Evolutionary conservation across 2,113 vertebrate genomes (phyloP).

Genomic region (Panurus biarmicus): DNA sequence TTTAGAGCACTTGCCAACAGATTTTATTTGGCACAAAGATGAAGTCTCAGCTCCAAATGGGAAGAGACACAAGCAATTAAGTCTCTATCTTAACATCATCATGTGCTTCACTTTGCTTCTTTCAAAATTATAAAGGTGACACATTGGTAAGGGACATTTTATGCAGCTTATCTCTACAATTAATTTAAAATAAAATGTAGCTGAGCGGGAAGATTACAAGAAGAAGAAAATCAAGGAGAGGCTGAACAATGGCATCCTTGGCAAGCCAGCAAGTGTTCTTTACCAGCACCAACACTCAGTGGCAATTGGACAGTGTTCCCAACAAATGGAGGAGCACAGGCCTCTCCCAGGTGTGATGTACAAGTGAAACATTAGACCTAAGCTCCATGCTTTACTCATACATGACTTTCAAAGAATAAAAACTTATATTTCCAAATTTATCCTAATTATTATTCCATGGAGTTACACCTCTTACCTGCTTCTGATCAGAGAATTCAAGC

Average conservation of each 20-base stretch:
- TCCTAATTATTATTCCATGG: background rate
- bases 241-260: background rate
- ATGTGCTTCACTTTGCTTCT: background rate
- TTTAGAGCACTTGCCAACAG: background rate
- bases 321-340: background rate
- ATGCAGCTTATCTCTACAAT: background rate
- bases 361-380: background rate
- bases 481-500: background rate
- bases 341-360: background rate
- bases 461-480: background rate
- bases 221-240: background rate
- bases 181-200: background rate
- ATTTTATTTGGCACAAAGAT: background rate
- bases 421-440: background rate
- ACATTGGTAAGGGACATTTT: background rate
- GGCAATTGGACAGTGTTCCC: background rate
- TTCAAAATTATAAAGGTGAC: background rate
- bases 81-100: background rate
- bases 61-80: background rate
- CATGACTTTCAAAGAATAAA: background rate
- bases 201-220: background rate
- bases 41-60: background rate
- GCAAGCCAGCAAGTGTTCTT: background rate
- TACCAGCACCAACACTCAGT: background rate
- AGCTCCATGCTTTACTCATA: background rate